These are phyloP conservation scores for Chroicocephalus ridibundus DNA, from an alignment of 2,113 vertebrate species.

Conservation along the genomic window DNA sequence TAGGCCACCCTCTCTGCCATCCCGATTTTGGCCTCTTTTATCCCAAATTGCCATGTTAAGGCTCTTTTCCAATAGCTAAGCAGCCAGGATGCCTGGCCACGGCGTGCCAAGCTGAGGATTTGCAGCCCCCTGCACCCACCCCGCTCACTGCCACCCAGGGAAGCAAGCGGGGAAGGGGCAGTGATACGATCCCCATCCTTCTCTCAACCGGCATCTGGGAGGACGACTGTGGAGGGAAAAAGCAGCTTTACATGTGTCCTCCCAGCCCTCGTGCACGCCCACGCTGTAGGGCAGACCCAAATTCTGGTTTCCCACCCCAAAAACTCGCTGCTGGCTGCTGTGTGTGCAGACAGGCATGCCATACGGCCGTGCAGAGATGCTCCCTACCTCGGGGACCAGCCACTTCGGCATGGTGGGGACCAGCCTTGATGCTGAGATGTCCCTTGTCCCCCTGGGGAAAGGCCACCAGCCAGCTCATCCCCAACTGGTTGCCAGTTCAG, in stretches of 20 bases:
- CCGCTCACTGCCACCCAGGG: background rate
- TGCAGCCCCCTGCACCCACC: background rate
- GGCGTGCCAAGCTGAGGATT: background rate
- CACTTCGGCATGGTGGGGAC: background rate
- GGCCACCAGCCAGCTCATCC: background rate
- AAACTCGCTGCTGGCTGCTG: rapidly evolving
- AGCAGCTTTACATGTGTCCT: background rate
- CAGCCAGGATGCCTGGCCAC: background rate
- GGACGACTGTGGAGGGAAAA: background rate
- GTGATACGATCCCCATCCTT: rapidly evolving
- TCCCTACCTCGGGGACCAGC: background rate
- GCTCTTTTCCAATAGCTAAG: background rate
- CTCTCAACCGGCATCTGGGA: background rate
- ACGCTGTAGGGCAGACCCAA: background rate
- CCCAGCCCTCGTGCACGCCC: background rate
- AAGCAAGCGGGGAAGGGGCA: background rate
- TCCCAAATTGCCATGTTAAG: background rate
- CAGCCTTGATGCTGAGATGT: background rate
- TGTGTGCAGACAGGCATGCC: rapidly evolving
- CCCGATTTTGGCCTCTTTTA: background rate
- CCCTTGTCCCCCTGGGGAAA: background rate
- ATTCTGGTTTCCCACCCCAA: background rate
- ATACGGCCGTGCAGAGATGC: background rate
- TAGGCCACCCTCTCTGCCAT: background rate
- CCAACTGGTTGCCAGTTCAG: background rate